Conservation (phyloP, 2,113 vertebrate genomes). For the Dromiciops gliroides region DNA sequence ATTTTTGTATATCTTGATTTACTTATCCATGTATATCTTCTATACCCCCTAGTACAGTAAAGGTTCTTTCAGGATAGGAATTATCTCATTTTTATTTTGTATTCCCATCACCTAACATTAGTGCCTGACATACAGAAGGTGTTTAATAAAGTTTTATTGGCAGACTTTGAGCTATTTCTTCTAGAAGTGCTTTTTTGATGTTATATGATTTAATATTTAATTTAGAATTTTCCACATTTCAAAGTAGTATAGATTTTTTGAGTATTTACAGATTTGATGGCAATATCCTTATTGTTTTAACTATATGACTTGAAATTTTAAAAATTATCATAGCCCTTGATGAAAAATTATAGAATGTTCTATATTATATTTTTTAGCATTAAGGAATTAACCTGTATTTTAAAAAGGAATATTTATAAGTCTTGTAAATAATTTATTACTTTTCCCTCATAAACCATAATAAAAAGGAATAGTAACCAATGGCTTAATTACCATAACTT, state of each 20-base stretch:
- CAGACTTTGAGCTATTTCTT: background rate
- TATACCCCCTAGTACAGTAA: background rate
- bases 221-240: background rate
- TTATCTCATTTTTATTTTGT: background rate
- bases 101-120: background rate
- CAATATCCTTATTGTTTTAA: background rate
- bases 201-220: background rate
- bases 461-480: background rate
- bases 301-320: background rate
- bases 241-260: background rate
- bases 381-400: background rate
- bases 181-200: background rate
- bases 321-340: background rate
- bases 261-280: background rate
- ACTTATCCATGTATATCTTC: background rate
- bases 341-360: background rate
- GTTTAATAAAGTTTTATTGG: background rate
- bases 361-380: background rate
- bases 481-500: background rate
- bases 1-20: background rate
- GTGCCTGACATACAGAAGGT: background rate
- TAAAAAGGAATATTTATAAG: background rate
- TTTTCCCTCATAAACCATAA: background rate
- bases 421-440: background rate
- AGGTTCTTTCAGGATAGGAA: background rate